Evolutionary conservation across 37 sponge, comb jelly and placozoan genomes (phyloP).

Genomic region (Crambe crambe): DNA sequence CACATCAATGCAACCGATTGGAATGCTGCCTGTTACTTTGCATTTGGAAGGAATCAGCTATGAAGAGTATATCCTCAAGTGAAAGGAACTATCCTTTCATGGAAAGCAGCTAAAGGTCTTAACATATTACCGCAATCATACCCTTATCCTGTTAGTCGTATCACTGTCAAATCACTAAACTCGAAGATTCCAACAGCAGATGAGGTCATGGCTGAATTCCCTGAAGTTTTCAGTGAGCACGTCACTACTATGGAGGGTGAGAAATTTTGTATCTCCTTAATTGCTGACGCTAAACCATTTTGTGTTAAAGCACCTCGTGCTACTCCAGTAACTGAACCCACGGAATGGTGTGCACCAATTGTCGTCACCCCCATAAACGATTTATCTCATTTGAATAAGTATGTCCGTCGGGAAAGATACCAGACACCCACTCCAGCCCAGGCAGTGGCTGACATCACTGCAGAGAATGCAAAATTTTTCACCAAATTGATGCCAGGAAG

Average conservation of each 20-base stretch:
- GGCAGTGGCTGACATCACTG: constrained; percentile 35
- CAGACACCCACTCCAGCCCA: constrained; percentile 27
- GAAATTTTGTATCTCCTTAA: no score
- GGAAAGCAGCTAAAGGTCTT: constrained; percentile 32
- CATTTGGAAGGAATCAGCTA: not conserved
- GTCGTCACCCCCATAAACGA: constrained; percentile 35
- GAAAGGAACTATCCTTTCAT: constrained; percentile 17
- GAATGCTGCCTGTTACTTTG: constrained; percentile 24
- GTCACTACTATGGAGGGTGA: constrained; percentile 29
- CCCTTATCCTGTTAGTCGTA: not conserved
- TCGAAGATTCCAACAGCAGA: not conserved
- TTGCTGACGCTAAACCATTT: constrained; percentile 45
- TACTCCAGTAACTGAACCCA: constrained; percentile 23
- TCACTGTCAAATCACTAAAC: not conserved
- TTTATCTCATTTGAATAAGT: no score
- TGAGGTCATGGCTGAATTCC: not conserved
- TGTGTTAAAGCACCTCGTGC: constrained; percentile 28
- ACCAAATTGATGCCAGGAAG: constrained; percentile 36
- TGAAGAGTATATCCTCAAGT: constrained; percentile 20
- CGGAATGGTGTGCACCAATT: constrained; percentile 43
- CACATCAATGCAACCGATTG: constrained; percentile 24
- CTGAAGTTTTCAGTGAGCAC: constrained; percentile 7
- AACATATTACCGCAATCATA: constrained; percentile 25
- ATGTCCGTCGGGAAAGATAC: constrained; percentile 22
- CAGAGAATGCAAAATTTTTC: constrained; percentile 33